phyloP scores from a whole-genome alignment of 2,888 invertebrate genomes.

The Lasioglossum calceatum region DNA sequence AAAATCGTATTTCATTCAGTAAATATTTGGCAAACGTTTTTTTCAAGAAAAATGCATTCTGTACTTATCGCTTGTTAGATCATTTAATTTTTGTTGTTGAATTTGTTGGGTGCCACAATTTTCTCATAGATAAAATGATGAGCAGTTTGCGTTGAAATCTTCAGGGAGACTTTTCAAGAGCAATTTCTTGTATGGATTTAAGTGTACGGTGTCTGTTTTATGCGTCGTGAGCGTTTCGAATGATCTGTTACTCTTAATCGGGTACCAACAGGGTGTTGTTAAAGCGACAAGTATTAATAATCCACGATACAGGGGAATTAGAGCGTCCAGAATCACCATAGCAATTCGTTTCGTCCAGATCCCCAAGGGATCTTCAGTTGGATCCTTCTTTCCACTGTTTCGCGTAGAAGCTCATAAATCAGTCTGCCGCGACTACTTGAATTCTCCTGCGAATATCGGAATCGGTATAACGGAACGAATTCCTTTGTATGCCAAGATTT shows the following conservation, averaged over 20 bases:
- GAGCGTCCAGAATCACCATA: slow-evolving; percentile 53
- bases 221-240: neutral
- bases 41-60: neutral
- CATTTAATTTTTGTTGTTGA: neutral
- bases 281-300: slow-evolving; percentile 56
- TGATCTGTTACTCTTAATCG: neutral
- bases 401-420: slow-evolving; percentile 64
- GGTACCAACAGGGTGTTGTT: slow-evolving; percentile 39
- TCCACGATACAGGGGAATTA: slow-evolving; percentile 51
- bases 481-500: slow-evolving; percentile 52
- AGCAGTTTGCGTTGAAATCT: neutral
- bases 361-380: slow-evolving; percentile 39
- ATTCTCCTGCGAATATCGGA: slow-evolving; percentile 47
- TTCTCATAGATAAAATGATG: neutral
- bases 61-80: neutral
- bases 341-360: slow-evolving; percentile 43
- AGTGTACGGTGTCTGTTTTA: neutral
- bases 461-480: slow-evolving; percentile 32
- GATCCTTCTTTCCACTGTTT: slow-evolving; percentile 41
- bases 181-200: neutral
- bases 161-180: neutral
- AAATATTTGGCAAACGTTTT: neutral
- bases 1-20: neutral
- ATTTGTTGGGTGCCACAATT: neutral
- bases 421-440: slow-evolving; percentile 52